A percentile compares a stretch with the other conserved stretches of the same genome.
These are phyloP conservation scores for Limnephilus rhombicus DNA, from an alignment of 2,888 invertebrate species.

Conservation along the genomic window DNA sequence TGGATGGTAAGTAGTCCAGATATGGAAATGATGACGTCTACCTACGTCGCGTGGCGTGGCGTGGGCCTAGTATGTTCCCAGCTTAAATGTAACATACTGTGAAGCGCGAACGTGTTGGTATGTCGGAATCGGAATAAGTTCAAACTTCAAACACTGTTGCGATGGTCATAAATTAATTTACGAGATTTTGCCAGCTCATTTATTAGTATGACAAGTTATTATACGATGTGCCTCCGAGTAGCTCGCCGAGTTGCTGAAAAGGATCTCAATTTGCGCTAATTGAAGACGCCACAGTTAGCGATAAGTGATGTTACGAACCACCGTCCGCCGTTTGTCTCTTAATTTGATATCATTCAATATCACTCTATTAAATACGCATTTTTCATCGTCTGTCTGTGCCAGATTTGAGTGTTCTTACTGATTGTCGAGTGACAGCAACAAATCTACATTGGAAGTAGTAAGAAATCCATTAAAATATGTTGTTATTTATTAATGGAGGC, in stretches of 20 bases:
- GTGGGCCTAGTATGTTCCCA: too few species aligned
- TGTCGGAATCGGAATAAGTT: background rate
- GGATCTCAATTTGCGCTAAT: slow-evolving; percentile 36
- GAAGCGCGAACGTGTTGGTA: background rate
- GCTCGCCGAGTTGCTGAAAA: background rate
- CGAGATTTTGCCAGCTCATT: slow-evolving; percentile 35
- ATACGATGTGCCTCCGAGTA: background rate
- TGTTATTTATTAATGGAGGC: too few species aligned
- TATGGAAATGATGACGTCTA: too few species aligned
- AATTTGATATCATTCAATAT: background rate
- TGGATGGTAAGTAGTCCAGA: too few species aligned
- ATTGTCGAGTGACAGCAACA: background rate
- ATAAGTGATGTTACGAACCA: background rate
- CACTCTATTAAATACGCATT: background rate
- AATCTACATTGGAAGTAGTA: background rate
- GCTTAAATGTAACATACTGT: background rate
- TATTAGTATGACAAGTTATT: slow-evolving; percentile 9
- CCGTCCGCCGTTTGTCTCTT: background rate
- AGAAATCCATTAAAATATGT: too few species aligned
- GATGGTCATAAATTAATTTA: slow-evolving; percentile 24
- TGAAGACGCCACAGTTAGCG: background rate
- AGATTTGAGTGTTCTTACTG: background rate
- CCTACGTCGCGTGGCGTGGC: too few species aligned
- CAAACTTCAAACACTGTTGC: background rate
- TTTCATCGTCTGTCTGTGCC: background rate